phyloP scores from a whole-genome alignment of 1,140 invertebrate species.

The Diuraphis noxia region DNA sequence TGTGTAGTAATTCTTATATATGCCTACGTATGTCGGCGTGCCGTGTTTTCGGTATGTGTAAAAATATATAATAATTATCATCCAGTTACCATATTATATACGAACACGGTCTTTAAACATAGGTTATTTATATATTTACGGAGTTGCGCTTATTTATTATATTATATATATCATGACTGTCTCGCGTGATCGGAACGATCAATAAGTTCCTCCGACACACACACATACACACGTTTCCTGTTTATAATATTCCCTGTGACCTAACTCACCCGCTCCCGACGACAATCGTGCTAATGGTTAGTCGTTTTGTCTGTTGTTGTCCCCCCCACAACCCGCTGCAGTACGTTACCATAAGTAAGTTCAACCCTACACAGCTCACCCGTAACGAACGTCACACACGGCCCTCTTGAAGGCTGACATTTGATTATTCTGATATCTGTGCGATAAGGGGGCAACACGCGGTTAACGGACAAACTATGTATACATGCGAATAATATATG shows the following conservation, averaged over 20 bases:
- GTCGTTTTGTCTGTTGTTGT: conserved; percentile 7
- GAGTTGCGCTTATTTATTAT: conserved; percentile 7
- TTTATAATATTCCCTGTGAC: conserved; percentile 13
- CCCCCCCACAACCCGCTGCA: no score
- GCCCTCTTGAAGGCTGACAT: not conserved
- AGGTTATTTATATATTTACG: conserved; percentile 1
- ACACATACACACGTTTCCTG: conserved; percentile 2
- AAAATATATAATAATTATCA: conserved; percentile 40
- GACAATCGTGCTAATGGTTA: conserved; percentile 31
- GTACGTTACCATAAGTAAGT: not conserved
- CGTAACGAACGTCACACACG: not conserved
- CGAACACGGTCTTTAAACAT: conserved; percentile 13
- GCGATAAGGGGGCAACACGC: not conserved
- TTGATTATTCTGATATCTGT: not conserved
- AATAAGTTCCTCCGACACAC: conserved; percentile 3
- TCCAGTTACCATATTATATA: conserved; percentile 7
- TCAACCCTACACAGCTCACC: not conserved
- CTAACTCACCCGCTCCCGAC: not conserved
- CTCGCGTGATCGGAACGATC: conserved; percentile 45
- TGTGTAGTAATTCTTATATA: not conserved
- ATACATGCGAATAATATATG: not conserved
- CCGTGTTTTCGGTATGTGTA: not conserved
- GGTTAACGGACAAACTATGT: not conserved
- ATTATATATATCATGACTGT: not conserved
- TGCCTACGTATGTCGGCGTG: not conserved